Base-by-base conservation (phyloP, 2,113 vertebrate genomes). In the Siniperca chuatsi region DNA sequence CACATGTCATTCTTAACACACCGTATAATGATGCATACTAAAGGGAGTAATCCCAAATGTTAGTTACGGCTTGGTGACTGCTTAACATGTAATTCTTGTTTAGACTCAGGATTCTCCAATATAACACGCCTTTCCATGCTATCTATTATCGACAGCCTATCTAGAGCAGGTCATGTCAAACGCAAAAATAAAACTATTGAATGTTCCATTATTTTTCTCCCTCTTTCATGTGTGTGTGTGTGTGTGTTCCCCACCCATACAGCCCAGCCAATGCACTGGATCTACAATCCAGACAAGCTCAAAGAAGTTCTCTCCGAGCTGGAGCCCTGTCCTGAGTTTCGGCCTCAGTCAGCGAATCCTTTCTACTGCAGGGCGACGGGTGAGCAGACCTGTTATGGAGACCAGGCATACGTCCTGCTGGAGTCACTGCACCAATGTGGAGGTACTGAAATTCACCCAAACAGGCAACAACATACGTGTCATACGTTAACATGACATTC, bases 201-300 rank as follows among this genome's bases (percentile, higher is more conserved):
- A 57, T 79, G 52, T 82, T 72, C 50, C 75, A 73, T 13, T 66
- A 7, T 48, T 79, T 76, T 76, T 35, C 64, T 69, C 18, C 7
- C 1, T 57, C 3, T 5, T 42, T 21, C 6, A 0, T 77, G 37
- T 78, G 37, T 69, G 4, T 82, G 62, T 66, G 46, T 79, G 46
- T 73, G 29, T 29, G 46, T 62, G 35, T 72, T 23, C 3, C 33
- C 44, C 68, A n/a, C 57, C 62, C 60, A 10, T 70, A 6, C 88
- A 96, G 95, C 94, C 72, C 94, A 95, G 84, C 95, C 95, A n/a
- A 92, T 95, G 88, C 94, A 96, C 61, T 96, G 95, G 95, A 96
- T 95, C 44, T 95, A 95, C 88, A 88, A 79, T 44, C 86, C 79
- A 3, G 90, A 94, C 54, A 78, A 33, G 42, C 92, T 95, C 33